Evolutionary conservation across 2,113 vertebrate species (phyloP).

Genomic region (Macquaria australasica): DNA sequence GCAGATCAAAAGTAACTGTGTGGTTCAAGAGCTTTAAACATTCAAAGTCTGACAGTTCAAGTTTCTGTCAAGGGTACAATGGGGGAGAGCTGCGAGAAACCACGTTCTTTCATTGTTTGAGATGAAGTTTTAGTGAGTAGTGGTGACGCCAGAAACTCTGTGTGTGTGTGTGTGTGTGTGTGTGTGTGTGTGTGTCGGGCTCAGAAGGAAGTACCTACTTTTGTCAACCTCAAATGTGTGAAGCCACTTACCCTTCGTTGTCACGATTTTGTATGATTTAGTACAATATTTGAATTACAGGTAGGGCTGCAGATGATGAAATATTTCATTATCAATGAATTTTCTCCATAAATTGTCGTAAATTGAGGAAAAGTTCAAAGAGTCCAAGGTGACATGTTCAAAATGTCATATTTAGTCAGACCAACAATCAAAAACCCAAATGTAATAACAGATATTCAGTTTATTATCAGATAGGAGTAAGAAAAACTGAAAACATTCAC

Average conservation of each 20-base stretch:
- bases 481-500: not conserved
- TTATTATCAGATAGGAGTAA: not conserved
- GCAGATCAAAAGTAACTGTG: not conserved
- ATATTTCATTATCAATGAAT: not conserved
- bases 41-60: not conserved
- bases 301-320: not conserved
- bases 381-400: not conserved
- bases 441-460: not conserved
- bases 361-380: not conserved
- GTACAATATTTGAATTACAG: not conserved
- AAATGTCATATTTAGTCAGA: not conserved
- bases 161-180: not conserved
- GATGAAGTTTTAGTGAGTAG: not conserved
- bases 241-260: not conserved
- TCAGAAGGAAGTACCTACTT: slow-evolving; percentile 12
- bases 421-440: not conserved
- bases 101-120: not conserved
- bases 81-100: not conserved
- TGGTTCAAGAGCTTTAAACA: not conserved
- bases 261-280: not conserved
- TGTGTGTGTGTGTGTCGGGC: not conserved
- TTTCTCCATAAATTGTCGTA: too few relatives aligned
- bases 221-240: not conserved
- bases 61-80: not conserved
- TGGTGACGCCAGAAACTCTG: not conserved